These are phyloP conservation scores for Aspidoscelis tigris DNA, from an alignment of 2,113 vertebrate species.

Conservation along the genomic window DNA sequence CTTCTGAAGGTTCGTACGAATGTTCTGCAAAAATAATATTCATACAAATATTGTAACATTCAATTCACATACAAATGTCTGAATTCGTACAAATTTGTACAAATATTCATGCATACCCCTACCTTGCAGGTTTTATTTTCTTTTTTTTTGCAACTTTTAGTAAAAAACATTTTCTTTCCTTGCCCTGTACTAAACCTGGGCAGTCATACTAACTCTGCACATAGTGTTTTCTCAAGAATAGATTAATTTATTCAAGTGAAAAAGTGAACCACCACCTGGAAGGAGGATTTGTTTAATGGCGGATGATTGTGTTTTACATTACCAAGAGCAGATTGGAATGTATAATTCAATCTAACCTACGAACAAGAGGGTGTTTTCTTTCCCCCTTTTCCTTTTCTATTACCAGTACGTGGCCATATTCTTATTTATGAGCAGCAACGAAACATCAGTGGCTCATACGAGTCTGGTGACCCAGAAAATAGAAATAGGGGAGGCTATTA, in stretches of 20 bases:
- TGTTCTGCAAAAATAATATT: too few species aligned
- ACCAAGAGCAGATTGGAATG: conserved; percentile 54
- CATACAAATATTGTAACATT: too few species aligned
- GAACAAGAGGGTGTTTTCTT: neutral
- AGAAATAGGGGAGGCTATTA: neutral
- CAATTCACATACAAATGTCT: too few species aligned
- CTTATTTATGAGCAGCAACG: neutral
- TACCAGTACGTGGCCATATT: neutral
- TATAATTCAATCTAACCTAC: neutral
- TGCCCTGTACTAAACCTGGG: neutral
- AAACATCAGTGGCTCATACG: neutral
- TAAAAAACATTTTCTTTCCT: too few species aligned
- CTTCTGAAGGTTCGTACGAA: too few species aligned
- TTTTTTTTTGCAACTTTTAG: too few species aligned
- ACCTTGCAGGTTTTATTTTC: too few species aligned
- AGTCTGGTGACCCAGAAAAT: neutral
- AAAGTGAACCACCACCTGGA: conserved; percentile 65
- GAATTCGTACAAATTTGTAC: too few species aligned
- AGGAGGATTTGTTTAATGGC: conserved; percentile 50
- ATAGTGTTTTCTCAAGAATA: conserved; percentile 57
- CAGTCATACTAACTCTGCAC: conserved; percentile 16
- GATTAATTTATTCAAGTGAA: conserved; percentile 53
- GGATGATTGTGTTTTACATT: conserved; percentile 64
- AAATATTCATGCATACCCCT: too few species aligned
- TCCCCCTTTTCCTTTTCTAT: neutral